Conservation (phyloP, 2,888 invertebrate genomes). For the Lobophora halterata region DNA sequence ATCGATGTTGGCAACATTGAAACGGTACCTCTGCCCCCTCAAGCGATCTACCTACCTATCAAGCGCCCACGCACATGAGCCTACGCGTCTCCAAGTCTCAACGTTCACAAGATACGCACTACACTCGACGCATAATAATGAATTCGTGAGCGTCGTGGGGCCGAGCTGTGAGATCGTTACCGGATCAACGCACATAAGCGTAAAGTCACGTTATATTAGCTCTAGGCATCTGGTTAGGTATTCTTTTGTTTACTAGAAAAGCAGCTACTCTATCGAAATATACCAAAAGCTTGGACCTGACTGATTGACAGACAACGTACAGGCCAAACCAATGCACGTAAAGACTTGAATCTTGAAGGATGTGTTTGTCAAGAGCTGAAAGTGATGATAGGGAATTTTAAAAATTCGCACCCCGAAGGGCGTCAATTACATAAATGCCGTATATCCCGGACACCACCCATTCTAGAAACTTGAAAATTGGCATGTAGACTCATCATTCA, state of each 20-base stretch:
- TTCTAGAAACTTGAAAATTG: too few relatives aligned
- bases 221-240: not conserved
- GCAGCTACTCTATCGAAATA: too few relatives aligned
- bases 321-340: too few relatives aligned
- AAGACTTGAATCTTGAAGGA: too few relatives aligned
- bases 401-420: too few relatives aligned
- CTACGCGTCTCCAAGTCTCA: conserved; percentile 57
- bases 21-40: conserved; percentile 29
- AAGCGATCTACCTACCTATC: conserved; percentile 32
- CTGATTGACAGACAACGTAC: too few relatives aligned
- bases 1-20: conserved; percentile 17
- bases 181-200: conserved; percentile 25
- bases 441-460: too few relatives aligned
- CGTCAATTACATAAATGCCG: too few relatives aligned
- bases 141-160: conserved; percentile 32
- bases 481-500: too few relatives aligned
- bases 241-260: not conserved
- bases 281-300: too few relatives aligned
- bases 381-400: too few relatives aligned
- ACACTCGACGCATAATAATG: conserved; percentile 57
- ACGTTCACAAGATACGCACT: conserved; percentile 39
- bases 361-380: too few relatives aligned
- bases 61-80: conserved; percentile 57
- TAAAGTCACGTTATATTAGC: conserved; percentile 15
- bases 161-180: conserved; percentile 25